Percentiles rank a stretch among this genome's conserved stretches.
phyloP scores from a whole-genome alignment of 2,113 vertebrate species.

The Setophaga petechia region DNA sequence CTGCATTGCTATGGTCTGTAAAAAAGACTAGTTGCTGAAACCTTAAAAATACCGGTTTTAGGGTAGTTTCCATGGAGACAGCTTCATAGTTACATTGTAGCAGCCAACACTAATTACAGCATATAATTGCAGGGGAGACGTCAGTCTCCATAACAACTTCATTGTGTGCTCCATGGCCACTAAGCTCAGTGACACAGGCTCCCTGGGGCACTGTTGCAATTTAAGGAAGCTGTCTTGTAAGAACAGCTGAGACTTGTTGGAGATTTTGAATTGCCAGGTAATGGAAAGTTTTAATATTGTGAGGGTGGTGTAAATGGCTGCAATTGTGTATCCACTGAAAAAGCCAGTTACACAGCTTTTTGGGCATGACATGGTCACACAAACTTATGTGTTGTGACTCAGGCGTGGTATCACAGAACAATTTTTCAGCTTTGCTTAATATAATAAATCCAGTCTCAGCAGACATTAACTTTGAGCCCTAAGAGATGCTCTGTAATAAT shows the following conservation, averaged over 20 bases:
- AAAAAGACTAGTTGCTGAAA: slow-evolving; percentile 45
- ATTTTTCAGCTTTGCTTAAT: not conserved
- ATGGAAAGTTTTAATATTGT: not conserved
- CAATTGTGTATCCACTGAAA: not conserved
- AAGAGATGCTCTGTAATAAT: not conserved
- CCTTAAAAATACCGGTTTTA: slow-evolving; percentile 42
- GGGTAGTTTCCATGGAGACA: slow-evolving; percentile 68
- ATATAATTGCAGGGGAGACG: slow-evolving; percentile 43
- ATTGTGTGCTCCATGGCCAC: slow-evolving; percentile 16
- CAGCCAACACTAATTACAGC: slow-evolving; percentile 63
- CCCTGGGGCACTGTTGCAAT: not conserved
- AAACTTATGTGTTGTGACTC: not conserved
- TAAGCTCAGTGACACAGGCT: not conserved
- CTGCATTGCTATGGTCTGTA: slow-evolving; percentile 24
- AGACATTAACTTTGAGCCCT: not conserved
- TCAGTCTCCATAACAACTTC: slow-evolving; percentile 66
- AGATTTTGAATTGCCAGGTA: not conserved
- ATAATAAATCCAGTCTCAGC: not conserved
- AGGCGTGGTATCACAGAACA: rapidly evolving
- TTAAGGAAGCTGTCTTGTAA: not conserved
- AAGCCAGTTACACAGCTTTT: not conserved
- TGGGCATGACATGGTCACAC: not conserved
- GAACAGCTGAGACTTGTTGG: not conserved
- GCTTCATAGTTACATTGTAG: slow-evolving; percentile 35
- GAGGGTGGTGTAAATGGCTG: not conserved